Conservation (phyloP, 2,797 vertebrate species). For the Helostoma temminkii region DNA sequence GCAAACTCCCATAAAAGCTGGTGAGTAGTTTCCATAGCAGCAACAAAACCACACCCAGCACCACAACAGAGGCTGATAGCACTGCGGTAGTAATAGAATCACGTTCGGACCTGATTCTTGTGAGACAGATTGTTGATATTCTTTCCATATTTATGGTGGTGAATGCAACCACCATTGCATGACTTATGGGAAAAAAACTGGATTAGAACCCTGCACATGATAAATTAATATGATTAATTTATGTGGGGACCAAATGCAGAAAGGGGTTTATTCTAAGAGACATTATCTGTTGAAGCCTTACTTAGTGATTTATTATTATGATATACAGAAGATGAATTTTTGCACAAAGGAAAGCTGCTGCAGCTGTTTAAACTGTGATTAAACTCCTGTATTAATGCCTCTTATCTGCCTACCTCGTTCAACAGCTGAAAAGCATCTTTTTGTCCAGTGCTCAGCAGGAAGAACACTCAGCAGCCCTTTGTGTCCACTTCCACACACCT, state of each 20-base stretch:
- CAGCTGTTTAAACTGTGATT: constrained; percentile 5
- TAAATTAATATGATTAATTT: constrained; percentile 1
- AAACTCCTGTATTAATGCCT: neutral
- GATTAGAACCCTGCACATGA: neutral
- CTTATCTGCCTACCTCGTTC: neutral
- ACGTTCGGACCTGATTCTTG: constrained; percentile 39
- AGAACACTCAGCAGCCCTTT: constrained; percentile 23
- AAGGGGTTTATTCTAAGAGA: constrained; percentile 1
- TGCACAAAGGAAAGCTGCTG: constrained; percentile 3
- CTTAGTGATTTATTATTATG: constrained; percentile 7
- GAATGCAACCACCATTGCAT: neutral
- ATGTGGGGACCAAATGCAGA: neutral
- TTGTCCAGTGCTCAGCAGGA: constrained; percentile 28
- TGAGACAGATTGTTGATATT: constrained; percentile 14
- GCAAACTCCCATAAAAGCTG: constrained; percentile 68
- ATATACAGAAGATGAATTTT: constrained; percentile 2
- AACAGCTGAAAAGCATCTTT: constrained; percentile 10
- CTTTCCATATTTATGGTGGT: neutral
- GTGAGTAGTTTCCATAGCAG: constrained; percentile 80
- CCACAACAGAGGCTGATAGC: constrained; percentile 54
- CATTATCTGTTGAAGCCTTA: neutral
- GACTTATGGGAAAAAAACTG: constrained; percentile 12
- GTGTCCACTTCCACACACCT: constrained; percentile 38
- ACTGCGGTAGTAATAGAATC: constrained; percentile 55
- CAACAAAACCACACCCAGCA: constrained; percentile 64